Conservation (phyloP, 2,113 vertebrate genomes). For the Cygnus atratus region DNA sequence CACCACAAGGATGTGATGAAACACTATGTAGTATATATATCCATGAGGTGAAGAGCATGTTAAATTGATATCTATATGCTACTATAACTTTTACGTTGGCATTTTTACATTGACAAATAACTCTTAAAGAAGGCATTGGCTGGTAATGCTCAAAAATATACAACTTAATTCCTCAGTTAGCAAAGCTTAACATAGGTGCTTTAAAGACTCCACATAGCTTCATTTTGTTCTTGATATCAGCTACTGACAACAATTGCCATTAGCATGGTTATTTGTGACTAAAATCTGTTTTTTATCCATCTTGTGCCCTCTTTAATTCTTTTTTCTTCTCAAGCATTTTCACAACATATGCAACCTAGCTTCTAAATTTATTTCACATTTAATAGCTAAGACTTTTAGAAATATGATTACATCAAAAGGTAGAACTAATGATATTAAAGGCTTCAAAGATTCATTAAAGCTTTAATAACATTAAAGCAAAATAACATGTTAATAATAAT, state of each 20-base stretch:
- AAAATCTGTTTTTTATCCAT: not conserved
- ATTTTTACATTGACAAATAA: not conserved
- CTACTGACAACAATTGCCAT: not conserved
- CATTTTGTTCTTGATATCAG: not conserved
- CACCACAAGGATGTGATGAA: not conserved
- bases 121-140: not conserved
- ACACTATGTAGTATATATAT: not conserved
- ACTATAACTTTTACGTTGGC: not conserved
- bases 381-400: not conserved
- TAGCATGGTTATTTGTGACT: not conserved
- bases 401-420: not conserved
- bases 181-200: not conserved
- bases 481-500: not conserved
- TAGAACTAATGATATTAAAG: not conserved
- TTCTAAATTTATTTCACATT: not conserved
- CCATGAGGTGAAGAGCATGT: not conserved
- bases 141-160: not conserved
- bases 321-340: not conserved
- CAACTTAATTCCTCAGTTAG: not conserved
- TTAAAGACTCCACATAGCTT: not conserved
- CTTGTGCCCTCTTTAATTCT: not conserved
- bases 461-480: not conserved
- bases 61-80: rapidly evolving
- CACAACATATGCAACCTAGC: not conserved
- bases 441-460: not conserved